These are phyloP conservation scores for Pachymerium ferrugineum DNA, from an alignment of 2,888 invertebrate species.

Conservation along the genomic window DNA sequence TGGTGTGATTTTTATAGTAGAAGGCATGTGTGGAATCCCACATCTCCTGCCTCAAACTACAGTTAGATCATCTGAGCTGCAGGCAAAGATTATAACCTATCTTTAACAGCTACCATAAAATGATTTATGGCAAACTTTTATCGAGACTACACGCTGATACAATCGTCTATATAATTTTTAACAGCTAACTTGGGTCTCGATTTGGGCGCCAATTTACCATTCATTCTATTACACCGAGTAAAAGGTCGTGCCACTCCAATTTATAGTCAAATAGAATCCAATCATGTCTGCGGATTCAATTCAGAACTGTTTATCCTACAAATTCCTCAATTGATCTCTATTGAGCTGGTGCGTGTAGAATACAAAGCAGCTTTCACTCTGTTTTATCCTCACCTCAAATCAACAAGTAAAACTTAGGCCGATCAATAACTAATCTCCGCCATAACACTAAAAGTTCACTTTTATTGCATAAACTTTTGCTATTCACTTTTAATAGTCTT, in stretches of 20 bases:
- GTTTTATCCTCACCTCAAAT: not conserved
- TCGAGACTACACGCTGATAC: slow-evolving; percentile 15
- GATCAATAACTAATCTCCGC: not conserved
- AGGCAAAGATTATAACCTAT: slow-evolving; percentile 16
- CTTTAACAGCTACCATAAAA: slow-evolving; percentile 7
- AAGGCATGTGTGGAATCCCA: slow-evolving; percentile 15
- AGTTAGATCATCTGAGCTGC: slow-evolving; percentile 4
- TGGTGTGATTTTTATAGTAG: slow-evolving; percentile 10
- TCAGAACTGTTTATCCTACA: slow-evolving; percentile 17
- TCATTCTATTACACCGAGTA: not conserved
- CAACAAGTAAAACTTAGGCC: not conserved
- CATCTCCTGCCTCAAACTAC: slow-evolving; percentile 21
- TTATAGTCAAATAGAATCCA: slow-evolving; percentile 18
- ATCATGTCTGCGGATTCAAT: slow-evolving; percentile 15
- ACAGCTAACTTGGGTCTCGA: not conserved
- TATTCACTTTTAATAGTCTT: not conserved
- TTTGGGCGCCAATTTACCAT: not conserved
- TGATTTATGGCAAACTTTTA: slow-evolving; percentile 9
- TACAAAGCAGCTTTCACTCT: slow-evolving; percentile 1
- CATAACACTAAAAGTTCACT: not conserved
- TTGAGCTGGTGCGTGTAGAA: not conserved
- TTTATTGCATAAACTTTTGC: slow-evolving; percentile 4
- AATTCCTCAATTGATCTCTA: slow-evolving; percentile 14
- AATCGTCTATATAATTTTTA: slow-evolving; percentile 17
- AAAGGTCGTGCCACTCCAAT: not conserved